Evolutionary conservation across 2,113 vertebrate genomes (phyloP).

Genomic region (rabbit (Oryctolagus cuniculus)): DNA sequence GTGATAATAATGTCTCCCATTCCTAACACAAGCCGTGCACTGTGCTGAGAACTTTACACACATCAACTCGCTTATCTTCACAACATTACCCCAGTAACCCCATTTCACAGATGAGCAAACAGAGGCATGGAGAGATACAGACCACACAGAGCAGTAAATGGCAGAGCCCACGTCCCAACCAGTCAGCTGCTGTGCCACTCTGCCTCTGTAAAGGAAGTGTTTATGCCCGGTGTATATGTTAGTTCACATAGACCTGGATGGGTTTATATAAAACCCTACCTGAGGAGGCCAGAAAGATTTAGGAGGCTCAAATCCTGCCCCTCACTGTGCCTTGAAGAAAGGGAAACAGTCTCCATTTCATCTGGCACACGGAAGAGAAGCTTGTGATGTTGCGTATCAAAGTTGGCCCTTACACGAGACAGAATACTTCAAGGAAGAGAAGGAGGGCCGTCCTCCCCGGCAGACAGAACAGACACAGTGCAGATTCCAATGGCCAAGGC

Average conservation of each 20-base stretch:
- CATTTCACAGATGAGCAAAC: slow-evolving; percentile 12
- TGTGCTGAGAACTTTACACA: neutral
- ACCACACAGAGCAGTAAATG: neutral
- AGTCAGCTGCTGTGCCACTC: neutral
- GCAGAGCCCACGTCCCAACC: neutral
- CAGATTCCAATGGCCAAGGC: neutral
- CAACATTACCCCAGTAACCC: neutral
- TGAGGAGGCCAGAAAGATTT: slow-evolving; percentile 23
- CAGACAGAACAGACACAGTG: slow-evolving; percentile 52
- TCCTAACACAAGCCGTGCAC: neutral
- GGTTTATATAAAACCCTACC: slow-evolving; percentile 11
- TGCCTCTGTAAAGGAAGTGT: neutral
- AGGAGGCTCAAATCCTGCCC: slow-evolving; percentile 11
- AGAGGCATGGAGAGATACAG: neutral
- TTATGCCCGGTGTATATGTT: neutral
- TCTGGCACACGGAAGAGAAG: slow-evolving; percentile 46
- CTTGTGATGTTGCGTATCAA: slow-evolving; percentile 71
- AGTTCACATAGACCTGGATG: neutral
- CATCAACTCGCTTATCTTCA: neutral
- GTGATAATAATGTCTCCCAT: neutral
- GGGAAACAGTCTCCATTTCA: slow-evolving; percentile 38
- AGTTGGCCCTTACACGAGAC: slow-evolving; percentile 53
- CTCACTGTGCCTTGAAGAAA: slow-evolving; percentile 59
- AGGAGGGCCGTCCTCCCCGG: neutral
- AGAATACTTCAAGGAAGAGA: slow-evolving; percentile 70